A percentile compares a stretch with the other conserved stretches of the same genome.
Evolutionary conservation across 2,888 invertebrate genomes (phyloP).

Genomic region (Dermolepida albohirtum): DNA sequence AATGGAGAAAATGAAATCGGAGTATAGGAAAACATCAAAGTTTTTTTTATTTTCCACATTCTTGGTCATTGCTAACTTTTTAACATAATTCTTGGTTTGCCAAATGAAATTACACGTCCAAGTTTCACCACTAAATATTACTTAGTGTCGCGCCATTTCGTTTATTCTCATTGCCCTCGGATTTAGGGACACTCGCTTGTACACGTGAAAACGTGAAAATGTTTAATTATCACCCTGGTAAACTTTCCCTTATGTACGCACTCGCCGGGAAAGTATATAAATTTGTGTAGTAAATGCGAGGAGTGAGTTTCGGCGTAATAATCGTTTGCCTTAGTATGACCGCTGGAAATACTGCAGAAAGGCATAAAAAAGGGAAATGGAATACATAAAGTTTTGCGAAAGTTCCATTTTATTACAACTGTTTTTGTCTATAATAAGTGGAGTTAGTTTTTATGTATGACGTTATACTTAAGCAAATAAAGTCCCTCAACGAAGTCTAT

Average conservation of each 20-base stretch:
- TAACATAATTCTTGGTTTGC: constrained; percentile 38
- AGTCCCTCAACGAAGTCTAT: neutral
- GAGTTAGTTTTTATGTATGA: constrained; percentile 14
- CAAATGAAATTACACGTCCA: constrained; percentile 34
- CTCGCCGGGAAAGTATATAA: constrained; percentile 23
- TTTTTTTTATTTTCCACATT: neutral
- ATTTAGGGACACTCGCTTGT: constrained; percentile 11
- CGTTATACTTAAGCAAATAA: constrained; percentile 3
- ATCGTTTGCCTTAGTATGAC: constrained; percentile 18
- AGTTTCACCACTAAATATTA: constrained; percentile 44
- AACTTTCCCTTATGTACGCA: constrained; percentile 20
- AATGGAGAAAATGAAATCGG: neutral
- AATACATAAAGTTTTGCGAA: constrained; percentile 24
- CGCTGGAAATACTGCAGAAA: constrained; percentile 7
- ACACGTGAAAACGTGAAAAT: constrained; percentile 21
- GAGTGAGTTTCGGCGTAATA: constrained; percentile 25
- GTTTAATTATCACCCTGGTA: constrained; percentile 32
- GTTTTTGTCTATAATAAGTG: constrained; percentile 14
- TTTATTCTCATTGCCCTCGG: constrained; percentile 38
- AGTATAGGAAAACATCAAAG: constrained; percentile 2
- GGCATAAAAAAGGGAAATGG: constrained; percentile 17
- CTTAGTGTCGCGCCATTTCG: constrained; percentile 42
- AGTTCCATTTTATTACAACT: constrained; percentile 16
- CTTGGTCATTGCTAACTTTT: constrained; percentile 26
- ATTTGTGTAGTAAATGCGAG: constrained; percentile 28